phyloP scores from a whole-genome alignment of 2,113 vertebrate genomes.

The Poeciliopsis retropinna region DNA sequence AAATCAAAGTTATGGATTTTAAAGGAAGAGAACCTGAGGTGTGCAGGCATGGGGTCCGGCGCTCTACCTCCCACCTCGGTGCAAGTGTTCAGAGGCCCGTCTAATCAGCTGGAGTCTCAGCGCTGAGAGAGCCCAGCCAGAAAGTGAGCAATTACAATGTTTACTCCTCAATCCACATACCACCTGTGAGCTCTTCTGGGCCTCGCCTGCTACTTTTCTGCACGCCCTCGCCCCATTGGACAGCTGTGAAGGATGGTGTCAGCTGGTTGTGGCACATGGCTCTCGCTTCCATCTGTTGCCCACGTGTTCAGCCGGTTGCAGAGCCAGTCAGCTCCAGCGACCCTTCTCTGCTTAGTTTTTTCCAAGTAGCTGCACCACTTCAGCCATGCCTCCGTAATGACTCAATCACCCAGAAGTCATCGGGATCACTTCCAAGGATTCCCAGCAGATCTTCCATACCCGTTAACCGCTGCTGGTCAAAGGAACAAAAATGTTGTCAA shows the following conservation, averaged over 20 bases:
- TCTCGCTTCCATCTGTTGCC: conserved; percentile 66
- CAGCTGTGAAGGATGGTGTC: conserved; percentile 68
- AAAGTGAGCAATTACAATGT: conserved; percentile 63
- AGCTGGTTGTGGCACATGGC: conserved; percentile 55
- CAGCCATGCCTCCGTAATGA: conserved; percentile 53
- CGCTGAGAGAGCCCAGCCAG: not conserved
- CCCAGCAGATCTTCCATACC: conserved; percentile 51
- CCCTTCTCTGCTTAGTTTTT: not conserved
- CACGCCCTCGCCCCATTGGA: conserved; percentile 53
- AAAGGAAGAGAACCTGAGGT: conserved; percentile 40
- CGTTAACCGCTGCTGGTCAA: conserved; percentile 44
- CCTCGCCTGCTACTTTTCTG: conserved; percentile 60
- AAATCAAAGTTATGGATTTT: conserved; percentile 45
- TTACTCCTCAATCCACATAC: conserved; percentile 62
- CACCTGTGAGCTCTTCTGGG: conserved; percentile 33
- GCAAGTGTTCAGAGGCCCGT: conserved; percentile 28
- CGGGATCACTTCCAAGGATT: conserved; percentile 52
- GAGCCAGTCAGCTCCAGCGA: conserved; percentile 48
- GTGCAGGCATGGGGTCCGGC: conserved; percentile 26
- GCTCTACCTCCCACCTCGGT: conserved; percentile 21
- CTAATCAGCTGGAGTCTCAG: conserved; percentile 49
- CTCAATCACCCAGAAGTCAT: conserved; percentile 50
- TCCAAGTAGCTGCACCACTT: conserved; percentile 32
- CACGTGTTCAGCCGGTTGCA: conserved; percentile 39
- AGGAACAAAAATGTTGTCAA: conserved; percentile 46